Conservation (phyloP, 1,140 invertebrate genomes). For the Drosophila elegans region DNA sequence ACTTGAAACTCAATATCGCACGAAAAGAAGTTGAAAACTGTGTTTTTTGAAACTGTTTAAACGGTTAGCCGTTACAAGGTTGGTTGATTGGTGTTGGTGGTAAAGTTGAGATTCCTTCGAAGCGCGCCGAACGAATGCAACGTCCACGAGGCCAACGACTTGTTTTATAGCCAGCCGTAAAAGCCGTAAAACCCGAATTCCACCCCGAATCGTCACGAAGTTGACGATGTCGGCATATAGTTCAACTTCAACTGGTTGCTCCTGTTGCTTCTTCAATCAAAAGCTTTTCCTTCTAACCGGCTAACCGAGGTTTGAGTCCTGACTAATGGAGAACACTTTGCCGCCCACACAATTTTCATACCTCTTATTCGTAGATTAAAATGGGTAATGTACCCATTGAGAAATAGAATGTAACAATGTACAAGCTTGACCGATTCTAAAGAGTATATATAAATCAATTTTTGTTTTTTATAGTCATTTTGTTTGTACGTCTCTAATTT, state of each 20-base stretch:
- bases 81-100: slow-evolving; percentile 17
- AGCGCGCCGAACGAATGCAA: slow-evolving; percentile 76
- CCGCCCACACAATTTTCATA: slow-evolving; percentile 51
- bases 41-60: slow-evolving; percentile 40
- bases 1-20: slow-evolving; percentile 13
- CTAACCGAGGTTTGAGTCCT: slow-evolving; percentile 49
- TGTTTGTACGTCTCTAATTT: too few species aligned
- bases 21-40: slow-evolving; percentile 13
- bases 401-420: too few species aligned
- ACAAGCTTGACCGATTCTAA: too few species aligned
- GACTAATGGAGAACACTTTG: slow-evolving; percentile 24
- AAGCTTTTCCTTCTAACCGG: slow-evolving; percentile 37
- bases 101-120: slow-evolving; percentile 58
- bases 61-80: slow-evolving; percentile 7
- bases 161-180: slow-evolving; percentile 65
- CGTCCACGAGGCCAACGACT: slow-evolving; percentile 46
- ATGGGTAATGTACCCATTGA: not conserved
- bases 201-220: slow-evolving; percentile 3
- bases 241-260: slow-evolving; percentile 75
- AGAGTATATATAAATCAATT: too few species aligned
- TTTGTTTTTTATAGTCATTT: too few species aligned
- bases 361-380: not conserved
- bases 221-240: slow-evolving; percentile 10
- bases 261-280: slow-evolving; percentile 71
- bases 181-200: slow-evolving; percentile 54